These are phyloP conservation scores for Lycocorax pyrrhopterus DNA, from an alignment of 2,113 vertebrate genomes.

Conservation along the genomic window DNA sequence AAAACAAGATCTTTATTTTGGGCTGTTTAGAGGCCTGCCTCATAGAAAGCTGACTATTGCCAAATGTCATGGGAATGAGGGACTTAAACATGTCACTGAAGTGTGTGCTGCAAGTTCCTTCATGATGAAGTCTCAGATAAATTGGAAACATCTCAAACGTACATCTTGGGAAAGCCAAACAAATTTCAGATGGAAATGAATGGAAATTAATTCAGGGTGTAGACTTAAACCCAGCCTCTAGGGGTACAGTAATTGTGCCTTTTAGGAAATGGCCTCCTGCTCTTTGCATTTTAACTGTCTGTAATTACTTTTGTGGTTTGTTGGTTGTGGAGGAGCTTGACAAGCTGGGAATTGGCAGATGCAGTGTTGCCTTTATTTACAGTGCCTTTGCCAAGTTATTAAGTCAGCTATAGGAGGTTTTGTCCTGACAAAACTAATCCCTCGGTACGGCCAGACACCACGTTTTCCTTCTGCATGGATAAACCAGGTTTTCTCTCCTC, in stretches of 20 bases:
- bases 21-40: not conserved
- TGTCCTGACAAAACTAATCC: slow-evolving; percentile 8
- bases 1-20: not conserved
- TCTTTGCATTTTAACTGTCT: slow-evolving; percentile 40
- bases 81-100: not conserved
- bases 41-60: not conserved
- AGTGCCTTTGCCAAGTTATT: slow-evolving; percentile 23
- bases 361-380: slow-evolving; percentile 19
- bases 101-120: not conserved
- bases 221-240: slow-evolving; percentile 26
- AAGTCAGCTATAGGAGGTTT: not conserved
- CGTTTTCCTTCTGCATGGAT: not conserved
- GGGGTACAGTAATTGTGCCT: slow-evolving; percentile 17
- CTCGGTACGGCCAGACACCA: not conserved
- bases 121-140: not conserved
- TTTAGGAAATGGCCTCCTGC: slow-evolving; percentile 8
- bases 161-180: not conserved
- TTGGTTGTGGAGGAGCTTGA: not conserved
- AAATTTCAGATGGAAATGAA: slow-evolving; percentile 35
- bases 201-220: slow-evolving; percentile 20
- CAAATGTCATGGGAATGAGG: not conserved
- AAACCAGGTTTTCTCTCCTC: not conserved
- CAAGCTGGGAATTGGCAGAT: slow-evolving; percentile 37
- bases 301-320: slow-evolving; percentile 44
- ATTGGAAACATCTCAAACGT: not conserved